phyloP scores from a whole-genome alignment of 1,140 invertebrate genomes.

The Calliphora vicina region DNA sequence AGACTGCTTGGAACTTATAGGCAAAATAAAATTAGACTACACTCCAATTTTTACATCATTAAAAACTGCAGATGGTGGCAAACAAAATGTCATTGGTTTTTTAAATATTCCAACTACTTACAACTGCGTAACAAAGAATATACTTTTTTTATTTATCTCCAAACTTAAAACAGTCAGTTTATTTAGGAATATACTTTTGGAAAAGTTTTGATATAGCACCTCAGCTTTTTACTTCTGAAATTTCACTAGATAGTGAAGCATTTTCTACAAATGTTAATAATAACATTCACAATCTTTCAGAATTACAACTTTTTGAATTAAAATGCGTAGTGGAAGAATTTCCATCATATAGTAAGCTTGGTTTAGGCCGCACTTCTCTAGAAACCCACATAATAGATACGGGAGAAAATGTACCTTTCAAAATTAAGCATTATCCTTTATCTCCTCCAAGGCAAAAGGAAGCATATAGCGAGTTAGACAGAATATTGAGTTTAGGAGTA shows the following conservation, averaged over 20 bases:
- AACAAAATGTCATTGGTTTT: too few species aligned
- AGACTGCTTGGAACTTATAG: neutral
- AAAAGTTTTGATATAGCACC: neutral
- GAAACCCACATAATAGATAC: conserved; percentile 49
- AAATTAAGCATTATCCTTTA: conserved; percentile 45
- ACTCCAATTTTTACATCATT: neutral
- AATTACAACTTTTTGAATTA: neutral
- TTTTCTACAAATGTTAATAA: neutral
- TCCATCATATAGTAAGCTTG: neutral
- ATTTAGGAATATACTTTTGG: neutral
- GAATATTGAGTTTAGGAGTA: conserved; percentile 47
- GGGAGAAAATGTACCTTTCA: conserved; percentile 45
- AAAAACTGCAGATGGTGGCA: neutral
- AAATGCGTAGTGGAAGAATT: neutral
- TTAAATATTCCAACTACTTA: neutral
- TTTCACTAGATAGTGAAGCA: neutral
- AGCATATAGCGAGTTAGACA: conserved; percentile 43
- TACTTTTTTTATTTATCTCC: neutral
- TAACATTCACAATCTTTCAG: neutral
- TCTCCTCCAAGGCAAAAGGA: conserved; percentile 42
- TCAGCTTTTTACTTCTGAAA: neutral
- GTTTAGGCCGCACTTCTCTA: neutral
- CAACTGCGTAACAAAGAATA: neutral
- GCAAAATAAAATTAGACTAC: neutral
- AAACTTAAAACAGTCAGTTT: neutral